Base-by-base conservation (phyloP, 2,888 invertebrate genomes). In the Frankliniella fusca region DNA sequence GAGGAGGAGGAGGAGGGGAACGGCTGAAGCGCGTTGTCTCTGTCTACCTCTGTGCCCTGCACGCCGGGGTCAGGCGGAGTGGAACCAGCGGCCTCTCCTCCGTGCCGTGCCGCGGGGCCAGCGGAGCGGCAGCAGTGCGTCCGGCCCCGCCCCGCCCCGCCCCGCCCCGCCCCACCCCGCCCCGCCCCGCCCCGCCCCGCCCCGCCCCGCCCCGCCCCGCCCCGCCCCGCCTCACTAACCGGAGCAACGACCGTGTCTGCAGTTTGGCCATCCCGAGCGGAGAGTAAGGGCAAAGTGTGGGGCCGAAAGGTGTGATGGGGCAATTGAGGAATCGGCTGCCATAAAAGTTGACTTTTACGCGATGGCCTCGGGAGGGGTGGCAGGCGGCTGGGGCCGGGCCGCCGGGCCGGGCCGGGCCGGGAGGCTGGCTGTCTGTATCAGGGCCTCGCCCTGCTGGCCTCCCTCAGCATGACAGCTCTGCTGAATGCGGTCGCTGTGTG, bases 261-360 rank as follows among this genome's bases (percentile, higher is more conserved):
- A 38, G 38, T 38, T n/a, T 7, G 61, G 61, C 61, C 12, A n/a
- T 76, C 11, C 9, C 23, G 15, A 20, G 15, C 8, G 12, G 54
- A 54, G 54, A 18, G 54, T 15, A 54, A 54, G 18, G 54, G 54
- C 38, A 38, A 38, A 54, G 54, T 12, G 54, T 15, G 70, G 70
- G 70, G 70, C 12, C 70, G 70, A 76, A 76, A 76, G 70, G 70
- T 76, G 70, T 23, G 70, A 76, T 76, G 70, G 70, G 27, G 70
- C 70, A 76, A 76, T 76, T 76, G 70, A 76, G 70, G 70, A 27
- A 76, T 76, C 70, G 70, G 23, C 38, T 38, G 38, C 38, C 38
- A 38, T 38, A 38, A 38, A 38, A 38, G 38, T 38, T 27, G 70
- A 76, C 23, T 76, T 76, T 76, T 76, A 76, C 70, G 70, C 70